Base-by-base conservation (phyloP, 2,888 invertebrate species). In the Megamerina dolium region DNA sequence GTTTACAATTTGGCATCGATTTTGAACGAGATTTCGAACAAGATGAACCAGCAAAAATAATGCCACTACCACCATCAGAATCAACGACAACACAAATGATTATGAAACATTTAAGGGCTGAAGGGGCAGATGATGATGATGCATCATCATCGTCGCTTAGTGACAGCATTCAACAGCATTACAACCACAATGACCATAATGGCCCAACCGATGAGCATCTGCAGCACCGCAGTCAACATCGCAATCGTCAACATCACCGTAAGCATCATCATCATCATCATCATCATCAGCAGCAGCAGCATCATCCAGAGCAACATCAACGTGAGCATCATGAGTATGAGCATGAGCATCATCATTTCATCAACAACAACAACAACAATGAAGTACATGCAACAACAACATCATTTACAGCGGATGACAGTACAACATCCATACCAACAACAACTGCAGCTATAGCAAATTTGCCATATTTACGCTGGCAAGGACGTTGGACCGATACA, bases 1-100 rank as follows among this genome's bases (percentile, higher is more conserved):
- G 66, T 41, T 63, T 72, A 49, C 69, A 73, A 49, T 68, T 72
- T 55, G 61, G 72, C 55, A 55, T 73, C 53, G 69, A 72, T 51
- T 54, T 66, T 21, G 72, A 68, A 48, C 65, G 58, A 48, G 23
- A 10, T 23, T 58, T 53, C 41, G 70, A 70, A 52, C 61, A 66
- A 53, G 67, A 67, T 49, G 67, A 70, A 48, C 63, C 65, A 17
- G 57, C 49, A 14, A 58, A 53, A 41, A 51, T 35, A 20, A 27
- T 29, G 35, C 14, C 16, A 26, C n/a, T n/a, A n/a, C n/a, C n/a
- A n/a, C 4, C 39, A 37, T 5, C 39, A 14, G 33, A 30, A 39
- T 14, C 31, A 29, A 10, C 36, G 37, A 9, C 29, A 39, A 9
- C 46, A 31, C 3, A 18, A 33, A 6, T 33, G 31, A 3, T 13